Conservation (phyloP, 2,797 vertebrate species). For the Pangasius mekongensis region DNA sequence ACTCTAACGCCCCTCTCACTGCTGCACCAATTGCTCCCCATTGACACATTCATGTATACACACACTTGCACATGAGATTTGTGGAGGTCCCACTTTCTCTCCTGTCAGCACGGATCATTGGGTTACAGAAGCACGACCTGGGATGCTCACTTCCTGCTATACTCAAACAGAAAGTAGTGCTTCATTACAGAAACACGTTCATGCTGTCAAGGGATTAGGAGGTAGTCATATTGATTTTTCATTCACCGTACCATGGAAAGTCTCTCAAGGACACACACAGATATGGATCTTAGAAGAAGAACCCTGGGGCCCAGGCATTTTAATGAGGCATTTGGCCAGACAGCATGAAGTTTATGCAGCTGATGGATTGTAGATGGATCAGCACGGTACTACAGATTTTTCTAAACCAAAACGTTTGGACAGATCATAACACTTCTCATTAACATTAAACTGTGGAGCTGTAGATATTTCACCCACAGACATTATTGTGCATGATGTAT, state of each 20-base stretch:
- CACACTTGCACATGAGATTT: slow-evolving; percentile 41
- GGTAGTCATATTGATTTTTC: slow-evolving; percentile 54
- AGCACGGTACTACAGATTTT: slow-evolving; percentile 7
- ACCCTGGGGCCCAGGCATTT: slow-evolving; percentile 12
- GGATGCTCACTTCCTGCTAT: slow-evolving; percentile 50
- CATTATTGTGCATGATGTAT: not conserved
- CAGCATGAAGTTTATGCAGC: slow-evolving; percentile 26
- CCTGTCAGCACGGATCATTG: slow-evolving; percentile 55
- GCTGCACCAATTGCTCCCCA: slow-evolving; percentile 47
- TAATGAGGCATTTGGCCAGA: slow-evolving; percentile 24
- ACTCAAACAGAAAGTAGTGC: slow-evolving; percentile 51
- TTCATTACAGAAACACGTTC: slow-evolving; percentile 41
- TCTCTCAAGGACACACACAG: slow-evolving; percentile 12
- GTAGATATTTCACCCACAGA: not conserved
- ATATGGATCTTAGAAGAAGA: slow-evolving; percentile 13
- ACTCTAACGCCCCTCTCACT: slow-evolving; percentile 1
- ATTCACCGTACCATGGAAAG: slow-evolving; percentile 13
- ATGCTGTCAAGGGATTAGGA: slow-evolving; percentile 34
- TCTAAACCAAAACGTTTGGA: not conserved
- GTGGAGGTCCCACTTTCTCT: slow-evolving; percentile 24
- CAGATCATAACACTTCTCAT: not conserved
- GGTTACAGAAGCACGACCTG: slow-evolving; percentile 40
- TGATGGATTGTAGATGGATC: slow-evolving; percentile 13
- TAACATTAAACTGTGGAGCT: not conserved
- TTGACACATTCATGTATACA: slow-evolving; percentile 42